phyloP scores from a whole-genome alignment of 2,797 vertebrate genomes.

The Dallia pectoralis region DNA sequence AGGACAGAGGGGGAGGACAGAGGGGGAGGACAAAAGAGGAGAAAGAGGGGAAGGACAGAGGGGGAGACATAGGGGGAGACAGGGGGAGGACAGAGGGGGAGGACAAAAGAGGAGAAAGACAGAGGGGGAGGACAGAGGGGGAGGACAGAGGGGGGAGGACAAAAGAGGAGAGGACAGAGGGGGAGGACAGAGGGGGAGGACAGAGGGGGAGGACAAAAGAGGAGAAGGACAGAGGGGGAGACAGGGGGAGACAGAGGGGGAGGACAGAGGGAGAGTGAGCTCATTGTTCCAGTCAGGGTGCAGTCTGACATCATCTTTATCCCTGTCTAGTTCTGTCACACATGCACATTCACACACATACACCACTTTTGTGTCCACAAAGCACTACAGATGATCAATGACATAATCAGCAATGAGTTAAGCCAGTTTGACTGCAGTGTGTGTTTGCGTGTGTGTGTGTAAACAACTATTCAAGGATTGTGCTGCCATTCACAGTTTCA shows the following conservation, averaged over 20 bases:
- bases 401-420: background rate
- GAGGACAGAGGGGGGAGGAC: background rate
- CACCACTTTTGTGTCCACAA: background rate
- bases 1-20: background rate
- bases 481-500: background rate
- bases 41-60: background rate
- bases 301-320: constrained; percentile 23
- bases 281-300: constrained; percentile 28
- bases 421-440: background rate
- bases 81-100: too few relatives aligned
- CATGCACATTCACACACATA: background rate
- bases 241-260: background rate
- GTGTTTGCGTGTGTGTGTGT: background rate
- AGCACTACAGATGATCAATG: background rate
- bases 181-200: background rate
- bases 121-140: background rate
- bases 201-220: background rate
- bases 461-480: background rate
- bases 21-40: too few relatives aligned
- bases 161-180: background rate
- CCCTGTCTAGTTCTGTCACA: background rate
- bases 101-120: background rate
- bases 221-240: background rate
- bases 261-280: constrained; percentile 7
- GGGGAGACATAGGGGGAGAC: background rate